phyloP scores from a whole-genome alignment of 2,888 invertebrate genomes.

The Pandemis cinnamomeana region DNA sequence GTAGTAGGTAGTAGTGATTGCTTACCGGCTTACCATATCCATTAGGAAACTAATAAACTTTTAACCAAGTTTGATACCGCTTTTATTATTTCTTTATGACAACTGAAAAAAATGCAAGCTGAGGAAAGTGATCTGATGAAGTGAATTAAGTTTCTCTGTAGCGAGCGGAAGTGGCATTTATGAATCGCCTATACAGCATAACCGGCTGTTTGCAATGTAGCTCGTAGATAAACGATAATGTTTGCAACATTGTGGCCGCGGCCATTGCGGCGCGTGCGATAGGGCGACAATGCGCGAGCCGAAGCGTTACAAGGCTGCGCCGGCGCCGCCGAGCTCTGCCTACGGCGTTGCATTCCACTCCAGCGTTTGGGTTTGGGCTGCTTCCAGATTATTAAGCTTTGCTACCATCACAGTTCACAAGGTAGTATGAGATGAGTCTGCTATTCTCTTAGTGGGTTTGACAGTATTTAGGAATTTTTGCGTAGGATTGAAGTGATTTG shows the following conservation, averaged over 20 bases:
- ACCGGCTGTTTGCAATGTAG: neutral
- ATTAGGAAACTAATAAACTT: too few species aligned
- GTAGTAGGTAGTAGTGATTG: too few species aligned
- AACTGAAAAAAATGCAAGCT: too few species aligned
- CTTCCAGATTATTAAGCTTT: neutral
- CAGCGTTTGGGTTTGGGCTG: neutral
- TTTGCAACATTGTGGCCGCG: neutral
- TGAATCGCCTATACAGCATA: neutral
- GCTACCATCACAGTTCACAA: too few species aligned
- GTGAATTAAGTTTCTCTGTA: neutral
- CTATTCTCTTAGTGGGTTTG: too few species aligned
- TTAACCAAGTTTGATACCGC: too few species aligned
- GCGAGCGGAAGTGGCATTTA: neutral
- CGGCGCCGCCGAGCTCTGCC: neutral
- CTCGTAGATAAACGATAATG: neutral
- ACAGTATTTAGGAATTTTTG: too few species aligned
- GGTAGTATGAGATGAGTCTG: too few species aligned
- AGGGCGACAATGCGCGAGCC: neutral
- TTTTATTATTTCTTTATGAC: too few species aligned
- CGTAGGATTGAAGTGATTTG: too few species aligned
- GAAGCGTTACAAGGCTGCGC: constrained; percentile 19
- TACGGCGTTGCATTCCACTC: neutral
- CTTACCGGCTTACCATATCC: too few species aligned
- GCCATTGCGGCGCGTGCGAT: neutral
- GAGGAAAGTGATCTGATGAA: neutral